A percentile compares a stretch with the other conserved stretches of the same genome.
phyloP scores from a whole-genome alignment of 2,888 invertebrate species.

The Ichneumon xanthorius region DNA sequence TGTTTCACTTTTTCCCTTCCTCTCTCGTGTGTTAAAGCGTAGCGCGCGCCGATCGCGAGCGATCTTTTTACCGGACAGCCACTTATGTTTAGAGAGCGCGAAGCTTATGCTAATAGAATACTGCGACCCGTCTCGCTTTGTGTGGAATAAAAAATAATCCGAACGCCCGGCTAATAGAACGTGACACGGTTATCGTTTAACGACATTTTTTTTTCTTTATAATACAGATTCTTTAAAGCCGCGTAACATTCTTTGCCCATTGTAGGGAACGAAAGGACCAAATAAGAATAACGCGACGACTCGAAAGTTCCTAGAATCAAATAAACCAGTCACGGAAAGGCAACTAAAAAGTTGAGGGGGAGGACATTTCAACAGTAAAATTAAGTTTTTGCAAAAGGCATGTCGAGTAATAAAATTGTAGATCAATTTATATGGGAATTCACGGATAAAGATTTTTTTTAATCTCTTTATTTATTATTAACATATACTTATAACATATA shows the following conservation, averaged over 20 bases:
- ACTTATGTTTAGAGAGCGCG: constrained; percentile 8
- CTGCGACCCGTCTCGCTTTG: constrained; percentile 9
- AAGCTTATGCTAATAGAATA: constrained; percentile 45
- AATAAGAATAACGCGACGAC: background rate
- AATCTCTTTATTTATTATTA: no score
- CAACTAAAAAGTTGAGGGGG: background rate
- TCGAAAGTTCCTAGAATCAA: constrained; percentile 3
- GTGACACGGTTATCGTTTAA: constrained; percentile 30
- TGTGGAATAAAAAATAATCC: constrained; percentile 3
- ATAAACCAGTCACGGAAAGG: background rate
- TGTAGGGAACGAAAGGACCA: background rate
- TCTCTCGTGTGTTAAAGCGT: constrained; percentile 33
- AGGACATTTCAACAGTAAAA: background rate
- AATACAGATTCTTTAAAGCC: background rate
- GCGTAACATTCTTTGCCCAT: background rate
- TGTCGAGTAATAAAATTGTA: background rate
- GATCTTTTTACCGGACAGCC: constrained; percentile 35
- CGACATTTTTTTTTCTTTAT: constrained; percentile 33
- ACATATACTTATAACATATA: no score
- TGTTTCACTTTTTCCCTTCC: constrained; percentile 25
- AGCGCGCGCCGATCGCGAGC: constrained; percentile 5
- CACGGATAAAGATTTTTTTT: background rate
- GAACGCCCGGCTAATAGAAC: constrained; percentile 15
- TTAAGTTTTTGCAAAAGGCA: background rate
- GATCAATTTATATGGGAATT: background rate